Evolutionary conservation across 2,888 invertebrate species (phyloP), one percentile per base, ranked within the genome.

Genomic region (Osmoderma eremita): DNA sequence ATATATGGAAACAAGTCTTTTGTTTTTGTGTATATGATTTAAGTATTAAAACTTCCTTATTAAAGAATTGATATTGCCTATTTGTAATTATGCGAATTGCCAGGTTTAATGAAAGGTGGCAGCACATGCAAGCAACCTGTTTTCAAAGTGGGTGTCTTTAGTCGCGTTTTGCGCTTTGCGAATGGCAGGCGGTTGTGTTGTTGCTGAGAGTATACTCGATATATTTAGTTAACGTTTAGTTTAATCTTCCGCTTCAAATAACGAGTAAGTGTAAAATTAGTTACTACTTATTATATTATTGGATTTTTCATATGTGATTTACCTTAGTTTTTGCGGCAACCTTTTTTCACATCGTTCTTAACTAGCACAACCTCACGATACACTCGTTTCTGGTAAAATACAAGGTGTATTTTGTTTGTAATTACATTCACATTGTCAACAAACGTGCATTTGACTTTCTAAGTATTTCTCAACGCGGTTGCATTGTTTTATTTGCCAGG

Each of bases 51-150:
- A 30, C 30, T 5, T 30, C 30, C 30, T 30, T 30, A 30, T 30
- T 30, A 30, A 10, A 30, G 30, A 30, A 30, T 30, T 10, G 6
- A 8, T 8, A 30, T 30, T 8, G 30, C 30, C 6, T 30, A 18
- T 30, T 45, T 8, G 17, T 30, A 45, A 61, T 61, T 61, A 45
- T 42, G 30, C 30, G 8, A 30, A 30, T 63, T 38, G 36, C 18
- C 30, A 64, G 42, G 51, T 53, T 17, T 17, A 41, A 12, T 53
- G 51, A 58, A 67, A 72, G 73, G 72, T 72, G 73, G 72, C 73
- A 68, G 72, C 67, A 71, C 69, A 48, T 30, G 42, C 39, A 49
- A 51, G 39, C 71, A 73, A 74, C 73, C 71, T 73, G 73, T 72
- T 71, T 68, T 67, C 63, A 36, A 69, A 69, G 71, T 70, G 68